Evolutionary conservation across 2,888 invertebrate species (phyloP), one percentile per base, ranked within the genome.

Genomic region (Thymelicus lineola): DNA sequence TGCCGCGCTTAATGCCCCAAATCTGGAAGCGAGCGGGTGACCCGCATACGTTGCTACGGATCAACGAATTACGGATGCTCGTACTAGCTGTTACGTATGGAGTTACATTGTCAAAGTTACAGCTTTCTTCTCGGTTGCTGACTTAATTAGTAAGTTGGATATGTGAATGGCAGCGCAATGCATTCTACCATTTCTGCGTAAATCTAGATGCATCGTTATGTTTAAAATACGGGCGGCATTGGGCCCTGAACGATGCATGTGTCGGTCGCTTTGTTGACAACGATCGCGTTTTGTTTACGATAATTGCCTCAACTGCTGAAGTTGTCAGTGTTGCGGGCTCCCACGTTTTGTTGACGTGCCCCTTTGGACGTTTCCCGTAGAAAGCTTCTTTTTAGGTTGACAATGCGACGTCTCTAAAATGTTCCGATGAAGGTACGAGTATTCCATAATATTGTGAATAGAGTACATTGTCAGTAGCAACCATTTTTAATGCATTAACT

Each of bases 151-250:
- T 91, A 87, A 90, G 87, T 84, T 90, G 90, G 92, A 92, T 93
- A 93, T 91, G 92, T 92, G 93, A 93, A 90, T 92, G 93, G 91
- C 93, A 93, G 90, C 82, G 86, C 90, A 93, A 93, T 93, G 93
- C 90, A 80, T 85, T 82, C 83, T 78, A 77, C 78, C 76, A 81
- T 84, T 85, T 85, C 83, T 84, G 79, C 81, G 86, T 87, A 89
- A 88, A 89, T 87, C 83, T 84, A 86, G 80, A 87, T 88, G 87
- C 86, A 86, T 92, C 92, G 90, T 91, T 93, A 92, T 91, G 86
- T 84, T 87, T 88, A 84, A 92, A 89, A 89, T 91, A 92, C 89
- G 90, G 89, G 82, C 85, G 88, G 85, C 86, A 82, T 83, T 74
- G 70, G 71, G 71, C 71, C 65, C 73, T 71, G 72, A 71, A 71